Base-by-base conservation (phyloP, 2,113 vertebrate species). In the Platysternon megacephalum region DNA sequence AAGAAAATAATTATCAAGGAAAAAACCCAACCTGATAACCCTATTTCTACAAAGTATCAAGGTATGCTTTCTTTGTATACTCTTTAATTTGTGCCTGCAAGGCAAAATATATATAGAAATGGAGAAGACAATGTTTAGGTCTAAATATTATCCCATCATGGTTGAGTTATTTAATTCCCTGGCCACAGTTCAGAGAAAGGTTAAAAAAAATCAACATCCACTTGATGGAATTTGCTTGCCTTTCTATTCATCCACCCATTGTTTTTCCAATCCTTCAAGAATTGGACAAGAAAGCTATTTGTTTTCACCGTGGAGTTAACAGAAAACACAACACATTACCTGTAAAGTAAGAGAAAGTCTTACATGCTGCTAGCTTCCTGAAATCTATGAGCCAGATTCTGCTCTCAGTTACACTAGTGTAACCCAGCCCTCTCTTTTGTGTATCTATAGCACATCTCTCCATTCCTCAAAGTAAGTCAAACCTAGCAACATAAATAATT, bases 191-290 rank as follows among this genome's bases (percentile, higher is more conserved):
- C 90, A 91, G 80, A 92, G 35, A 82, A 88, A 95, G 51, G 35
- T 82, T 68, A 19, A 68, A 21, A 68, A 95, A 94, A 95, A 93
- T 90, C 90, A 96, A 92, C 88, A 94, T 92, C 52, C 81, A 85
- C 78, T 91, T 94, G 10, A 11, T 61, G 51, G 90, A 93, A 94
- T 93, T 94, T 89, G 68, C 95, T 96, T 94, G 85, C 61, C 94
- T 97, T 96, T 92, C 91, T 96, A 90, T 91, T 96, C 85, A 96
- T 94, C 90, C 51, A 39, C 84, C 72, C 1, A 32, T 80, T 93
- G 86, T 92, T 96, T 95, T 11, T 87, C 82, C 29, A 94, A 52
- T 85, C 56, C 72, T 94, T 87, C 88, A 93, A 55, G 61, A 89
- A 93, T 95, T 92, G 61, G 89, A 35, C 72, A 86, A 86, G 52